Conservation (phyloP, 2,113 vertebrate species). For the Forbesichthys agassizii region DNA sequence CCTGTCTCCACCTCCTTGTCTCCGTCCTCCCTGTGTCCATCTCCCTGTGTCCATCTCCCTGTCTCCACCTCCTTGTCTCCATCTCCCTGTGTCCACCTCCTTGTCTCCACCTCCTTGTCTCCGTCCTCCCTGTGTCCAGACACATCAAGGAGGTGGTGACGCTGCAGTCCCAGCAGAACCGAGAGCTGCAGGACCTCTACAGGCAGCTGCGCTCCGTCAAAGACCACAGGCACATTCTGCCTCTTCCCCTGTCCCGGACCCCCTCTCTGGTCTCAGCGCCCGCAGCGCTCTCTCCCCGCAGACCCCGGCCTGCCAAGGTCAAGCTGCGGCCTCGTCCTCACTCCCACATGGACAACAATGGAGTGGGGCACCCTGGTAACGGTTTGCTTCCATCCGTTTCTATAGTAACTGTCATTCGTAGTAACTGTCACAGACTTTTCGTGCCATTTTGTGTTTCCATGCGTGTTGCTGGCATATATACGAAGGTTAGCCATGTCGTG, state of each 20-base stretch:
- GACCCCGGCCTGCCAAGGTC: conserved; percentile 80
- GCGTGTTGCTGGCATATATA: too few relatives aligned
- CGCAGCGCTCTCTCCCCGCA: conserved; percentile 79
- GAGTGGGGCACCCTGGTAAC: conserved; percentile 76
- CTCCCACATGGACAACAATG: conserved; percentile 84
- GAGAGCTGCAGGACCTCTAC: conserved; percentile 87
- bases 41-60: neutral
- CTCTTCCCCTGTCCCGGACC: conserved; percentile 60
- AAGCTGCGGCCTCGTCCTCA: conserved; percentile 82
- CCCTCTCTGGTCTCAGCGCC: conserved; percentile 67
- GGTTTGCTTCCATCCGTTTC: neutral
- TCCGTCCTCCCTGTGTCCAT: conserved; percentile 37
- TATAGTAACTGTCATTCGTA: neutral
- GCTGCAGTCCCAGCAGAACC: conserved; percentile 87
- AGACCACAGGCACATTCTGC: conserved; percentile 76
- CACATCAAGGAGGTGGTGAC: conserved; percentile 90
- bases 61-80: neutral
- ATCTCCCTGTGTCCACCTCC: neutral
- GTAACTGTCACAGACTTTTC: too few relatives aligned
- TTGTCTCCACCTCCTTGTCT: conserved; percentile 38
- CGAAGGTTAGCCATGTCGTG: too few relatives aligned
- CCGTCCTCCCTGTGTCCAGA: conserved; percentile 56
- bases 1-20: neutral
- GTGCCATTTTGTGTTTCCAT: too few relatives aligned
- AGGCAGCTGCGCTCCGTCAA: conserved; percentile 81